Percentiles rank a stretch among this genome's conserved stretches.
Evolutionary conservation across 2,113 vertebrate genomes (phyloP).

Genomic region (Amblyopsis rosae): DNA sequence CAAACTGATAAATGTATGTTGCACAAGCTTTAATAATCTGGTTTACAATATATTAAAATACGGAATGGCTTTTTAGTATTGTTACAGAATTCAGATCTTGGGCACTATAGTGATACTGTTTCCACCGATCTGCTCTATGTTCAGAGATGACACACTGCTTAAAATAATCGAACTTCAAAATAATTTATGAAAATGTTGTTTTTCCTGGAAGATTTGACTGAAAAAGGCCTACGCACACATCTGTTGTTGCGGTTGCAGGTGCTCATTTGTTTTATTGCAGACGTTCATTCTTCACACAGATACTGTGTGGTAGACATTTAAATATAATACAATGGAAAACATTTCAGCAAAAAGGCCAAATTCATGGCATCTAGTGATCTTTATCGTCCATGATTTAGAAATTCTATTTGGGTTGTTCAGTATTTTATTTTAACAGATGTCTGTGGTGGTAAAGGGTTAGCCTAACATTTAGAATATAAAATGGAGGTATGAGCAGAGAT

Average conservation of each 20-base stretch:
- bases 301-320: conserved; percentile 53
- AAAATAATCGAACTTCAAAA: too few relatives aligned
- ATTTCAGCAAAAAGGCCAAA: conserved; percentile 17
- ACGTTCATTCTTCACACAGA: conserved; percentile 56
- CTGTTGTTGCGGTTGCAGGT: conserved; percentile 74
- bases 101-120: background rate
- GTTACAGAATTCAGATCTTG: too few relatives aligned
- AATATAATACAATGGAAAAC: conserved; percentile 57
- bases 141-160: conserved; percentile 27
- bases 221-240: conserved; percentile 67
- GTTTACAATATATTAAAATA: too few relatives aligned
- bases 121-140: conserved; percentile 12
- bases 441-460: conserved; percentile 21
- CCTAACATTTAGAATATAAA: conserved; percentile 30
- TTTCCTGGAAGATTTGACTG: conserved; percentile 57
- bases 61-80: too few relatives aligned
- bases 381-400: too few relatives aligned
- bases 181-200: conserved; percentile 56
- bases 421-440: conserved; percentile 1
- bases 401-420: too few relatives aligned
- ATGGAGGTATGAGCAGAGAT: conserved; percentile 42
- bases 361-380: background rate
- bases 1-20: too few relatives aligned
- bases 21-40: too few relatives aligned
- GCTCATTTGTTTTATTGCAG: conserved; percentile 76